A percentile compares a stretch with the other conserved stretches of the same genome.
Conservation (phyloP, 2,888 invertebrate genomes). For the Seira sanloemensis region DNA sequence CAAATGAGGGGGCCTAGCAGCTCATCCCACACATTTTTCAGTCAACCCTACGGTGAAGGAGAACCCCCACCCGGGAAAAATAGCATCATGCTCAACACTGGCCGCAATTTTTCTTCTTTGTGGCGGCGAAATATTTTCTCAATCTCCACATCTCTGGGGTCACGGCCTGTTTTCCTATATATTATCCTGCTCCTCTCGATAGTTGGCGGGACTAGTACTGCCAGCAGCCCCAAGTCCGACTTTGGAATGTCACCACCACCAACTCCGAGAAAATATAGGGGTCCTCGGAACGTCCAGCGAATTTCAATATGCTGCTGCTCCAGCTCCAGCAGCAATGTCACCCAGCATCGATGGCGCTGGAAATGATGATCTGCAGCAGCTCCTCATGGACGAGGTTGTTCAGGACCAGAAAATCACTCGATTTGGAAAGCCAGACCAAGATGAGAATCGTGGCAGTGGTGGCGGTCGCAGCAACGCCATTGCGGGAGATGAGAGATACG, state of each 20-base stretch:
- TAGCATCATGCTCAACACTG: neutral
- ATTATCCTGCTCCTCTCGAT: neutral
- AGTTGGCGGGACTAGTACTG: no score
- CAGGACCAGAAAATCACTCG: slow-evolving; percentile 30
- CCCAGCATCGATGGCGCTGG: neutral
- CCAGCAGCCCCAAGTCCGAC: no score
- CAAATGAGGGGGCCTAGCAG: slow-evolving; percentile 58
- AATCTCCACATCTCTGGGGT: slow-evolving; percentile 8
- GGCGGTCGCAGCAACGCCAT: neutral
- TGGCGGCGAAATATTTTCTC: neutral
- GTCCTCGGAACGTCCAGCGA: neutral
- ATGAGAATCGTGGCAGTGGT: neutral
- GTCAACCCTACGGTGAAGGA: no score
- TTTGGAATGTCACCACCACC: neutral
- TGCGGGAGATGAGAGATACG: neutral
- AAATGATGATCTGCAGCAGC: slow-evolving; percentile 24
- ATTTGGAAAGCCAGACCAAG: slow-evolving; percentile 15
- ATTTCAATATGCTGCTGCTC: neutral
- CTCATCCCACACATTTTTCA: slow-evolving; percentile 60
- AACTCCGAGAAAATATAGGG: neutral
- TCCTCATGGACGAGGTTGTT: slow-evolving; percentile 31
- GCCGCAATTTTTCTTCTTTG: neutral
- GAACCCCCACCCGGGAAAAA: neutral
- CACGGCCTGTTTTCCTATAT: neutral
- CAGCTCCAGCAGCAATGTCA: neutral